phyloP scores from a whole-genome alignment of 2,113 vertebrate species.

The Gobio gobio region DNA sequence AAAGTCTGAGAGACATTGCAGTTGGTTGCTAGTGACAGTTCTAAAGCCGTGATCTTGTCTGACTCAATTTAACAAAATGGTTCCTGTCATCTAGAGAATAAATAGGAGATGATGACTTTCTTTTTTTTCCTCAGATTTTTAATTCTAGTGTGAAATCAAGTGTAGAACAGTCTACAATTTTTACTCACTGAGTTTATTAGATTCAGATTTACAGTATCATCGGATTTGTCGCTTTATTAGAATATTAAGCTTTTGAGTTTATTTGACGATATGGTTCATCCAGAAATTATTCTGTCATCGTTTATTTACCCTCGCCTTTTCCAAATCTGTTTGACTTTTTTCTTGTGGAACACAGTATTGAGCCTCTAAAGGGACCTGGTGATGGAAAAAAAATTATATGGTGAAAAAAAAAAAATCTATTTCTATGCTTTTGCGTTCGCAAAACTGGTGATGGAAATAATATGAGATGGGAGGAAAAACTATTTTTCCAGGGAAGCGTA shows the following conservation, averaged over 20 bases:
- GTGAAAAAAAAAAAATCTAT: background rate
- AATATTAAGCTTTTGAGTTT: background rate
- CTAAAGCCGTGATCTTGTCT: background rate
- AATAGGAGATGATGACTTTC: background rate
- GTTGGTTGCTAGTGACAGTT: slow-evolving; percentile 20
- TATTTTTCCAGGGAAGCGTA: background rate
- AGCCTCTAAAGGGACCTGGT: background rate
- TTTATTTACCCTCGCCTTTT: background rate
- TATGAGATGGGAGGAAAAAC: background rate
- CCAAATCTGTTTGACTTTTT: background rate
- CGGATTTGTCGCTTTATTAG: slow-evolving; percentile 3
- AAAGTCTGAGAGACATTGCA: slow-evolving; percentile 9
- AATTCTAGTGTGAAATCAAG: background rate
- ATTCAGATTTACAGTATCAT: background rate
- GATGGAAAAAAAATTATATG: background rate
- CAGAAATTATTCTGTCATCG: background rate
- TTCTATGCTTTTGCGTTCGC: background rate
- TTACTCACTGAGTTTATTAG: background rate
- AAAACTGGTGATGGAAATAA: background rate
- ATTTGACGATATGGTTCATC: background rate
- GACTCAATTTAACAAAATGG: slow-evolving; percentile 7
- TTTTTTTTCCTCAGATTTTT: background rate
- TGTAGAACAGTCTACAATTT: background rate
- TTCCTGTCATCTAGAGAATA: slow-evolving; percentile 24
- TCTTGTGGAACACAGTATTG: background rate